Base-by-base conservation (phyloP, 2,797 vertebrate genomes). In the Orientallactaga sibirica region DNA sequence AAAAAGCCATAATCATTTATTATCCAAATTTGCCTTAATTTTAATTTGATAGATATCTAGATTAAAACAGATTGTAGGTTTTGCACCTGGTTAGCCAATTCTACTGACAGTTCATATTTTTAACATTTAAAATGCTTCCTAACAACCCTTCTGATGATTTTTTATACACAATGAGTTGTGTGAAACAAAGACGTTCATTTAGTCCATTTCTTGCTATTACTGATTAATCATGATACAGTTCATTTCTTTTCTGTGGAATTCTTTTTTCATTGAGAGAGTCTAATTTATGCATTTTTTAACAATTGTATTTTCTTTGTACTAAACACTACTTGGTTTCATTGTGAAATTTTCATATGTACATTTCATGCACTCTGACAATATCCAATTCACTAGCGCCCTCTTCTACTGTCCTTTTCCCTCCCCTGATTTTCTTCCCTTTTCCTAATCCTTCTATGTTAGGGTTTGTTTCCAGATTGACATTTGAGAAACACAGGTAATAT, bases 21-120 rank as follows among this genome's bases (percentile, higher is more conserved):
- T 94, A 64, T 88, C 0, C 22, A 92, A 96, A 96, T 96, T 89
- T 96, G 5, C 88, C 5, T 2, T 93, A 94, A 97, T 98, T 97
- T 98, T 95, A 93, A 96, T 96, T 97, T 96, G 86, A 75, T 58
- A 95, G 3, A 85, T 91, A 88, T 75, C 7, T 41, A 96, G 85
- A 97, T 95, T 96, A 88, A 97, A 97, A 95, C 0, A 91, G 68
- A 97, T 87, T 94, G 96, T 68, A 91, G 73, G 61, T 94, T 91
- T 68, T 97, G 41, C 71, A 96, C 79, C 94, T 97, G 85, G 79
- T 24, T 97, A 96, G 62, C 62, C 70, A 91, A 9, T 91, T 73
- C 33, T 94, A 81, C 11, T 87, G 64, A 66, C 22, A 95, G 95
- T 97, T 97, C 95, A 96, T 58, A 81, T 86, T 97, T 95, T 97